These are phyloP conservation scores for Abramis brama DNA, from an alignment of 2,113 vertebrate genomes.

Conservation along the genomic window DNA sequence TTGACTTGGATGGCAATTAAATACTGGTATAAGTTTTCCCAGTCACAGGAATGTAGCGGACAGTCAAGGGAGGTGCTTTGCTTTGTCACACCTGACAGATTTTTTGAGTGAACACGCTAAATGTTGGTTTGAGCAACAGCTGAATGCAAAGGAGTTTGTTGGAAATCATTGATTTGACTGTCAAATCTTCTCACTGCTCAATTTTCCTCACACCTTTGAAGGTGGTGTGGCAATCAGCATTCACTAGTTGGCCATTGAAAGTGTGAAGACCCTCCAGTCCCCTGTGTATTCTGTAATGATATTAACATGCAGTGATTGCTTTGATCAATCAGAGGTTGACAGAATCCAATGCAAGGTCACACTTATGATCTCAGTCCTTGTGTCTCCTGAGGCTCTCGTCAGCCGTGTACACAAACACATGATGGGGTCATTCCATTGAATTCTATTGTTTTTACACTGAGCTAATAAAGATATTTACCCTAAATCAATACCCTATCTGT, in stretches of 20 bases:
- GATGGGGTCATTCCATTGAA: neutral
- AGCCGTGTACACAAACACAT: neutral
- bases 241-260: neutral
- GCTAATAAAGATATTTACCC: neutral
- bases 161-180: neutral
- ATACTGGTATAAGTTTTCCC: neutral
- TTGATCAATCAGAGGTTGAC: conserved; percentile 34
- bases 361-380: conserved; percentile 21
- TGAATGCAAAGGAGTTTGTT: neutral
- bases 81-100: neutral
- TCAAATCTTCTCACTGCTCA: conserved; percentile 22
- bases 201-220: conserved; percentile 5
- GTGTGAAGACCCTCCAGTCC: neutral
- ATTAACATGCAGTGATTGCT: conserved; percentile 39
- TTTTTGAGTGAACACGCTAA: neutral
- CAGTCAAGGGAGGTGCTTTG: neutral
- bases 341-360: conserved; percentile 27
- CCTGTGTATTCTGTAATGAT: conserved; percentile 37
- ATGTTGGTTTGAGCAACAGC: conserved; percentile 10
- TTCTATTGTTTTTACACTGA: neutral
- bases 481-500: neutral
- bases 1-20: neutral
- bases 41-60: neutral
- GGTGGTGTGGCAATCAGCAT: neutral
- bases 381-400: neutral